Evolutionary conservation across 2,113 vertebrate species (phyloP).

Genomic region (Rhineura floridana): DNA sequence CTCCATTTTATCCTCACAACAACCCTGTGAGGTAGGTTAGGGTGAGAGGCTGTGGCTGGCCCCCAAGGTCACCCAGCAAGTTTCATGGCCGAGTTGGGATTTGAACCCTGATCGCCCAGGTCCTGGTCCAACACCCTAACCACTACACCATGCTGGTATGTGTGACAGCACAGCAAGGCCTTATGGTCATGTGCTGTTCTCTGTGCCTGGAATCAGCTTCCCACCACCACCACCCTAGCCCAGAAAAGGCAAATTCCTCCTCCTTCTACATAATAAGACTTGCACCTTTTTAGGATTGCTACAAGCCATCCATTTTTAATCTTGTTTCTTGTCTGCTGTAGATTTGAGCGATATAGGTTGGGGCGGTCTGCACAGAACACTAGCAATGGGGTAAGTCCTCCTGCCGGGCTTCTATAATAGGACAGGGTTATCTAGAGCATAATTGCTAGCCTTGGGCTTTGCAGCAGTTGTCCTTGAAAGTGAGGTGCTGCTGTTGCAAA

Average conservation of each 20-base stretch:
- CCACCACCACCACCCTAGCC: too few species aligned
- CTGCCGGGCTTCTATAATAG: not conserved
- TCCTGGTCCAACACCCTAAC: too few species aligned
- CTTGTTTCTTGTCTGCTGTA: constrained; percentile 51
- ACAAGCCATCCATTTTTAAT: not conserved
- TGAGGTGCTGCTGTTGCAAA: not conserved
- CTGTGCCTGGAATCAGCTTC: not conserved
- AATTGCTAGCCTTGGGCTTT: not conserved
- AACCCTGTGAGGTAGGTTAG: too few species aligned
- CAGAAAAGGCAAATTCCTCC: not conserved
- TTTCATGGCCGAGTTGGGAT: too few species aligned
- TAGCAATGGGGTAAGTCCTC: constrained; percentile 91
- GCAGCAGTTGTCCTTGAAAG: not conserved
- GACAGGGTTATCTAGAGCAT: not conserved
- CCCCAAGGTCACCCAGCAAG: too few species aligned
- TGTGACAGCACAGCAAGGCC: not conserved
- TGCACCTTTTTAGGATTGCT: not conserved
- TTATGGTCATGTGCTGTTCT: not conserved
- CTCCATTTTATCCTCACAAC: too few species aligned
- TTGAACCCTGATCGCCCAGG: too few species aligned
- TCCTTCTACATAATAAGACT: not conserved
- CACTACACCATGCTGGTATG: not conserved
- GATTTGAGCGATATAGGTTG: constrained; percentile 91
- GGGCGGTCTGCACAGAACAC: constrained; percentile 86
- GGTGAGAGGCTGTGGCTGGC: too few species aligned